Conservation (phyloP, 2,797 vertebrate genomes). For the Schizothorax lantsangensis region DNA sequence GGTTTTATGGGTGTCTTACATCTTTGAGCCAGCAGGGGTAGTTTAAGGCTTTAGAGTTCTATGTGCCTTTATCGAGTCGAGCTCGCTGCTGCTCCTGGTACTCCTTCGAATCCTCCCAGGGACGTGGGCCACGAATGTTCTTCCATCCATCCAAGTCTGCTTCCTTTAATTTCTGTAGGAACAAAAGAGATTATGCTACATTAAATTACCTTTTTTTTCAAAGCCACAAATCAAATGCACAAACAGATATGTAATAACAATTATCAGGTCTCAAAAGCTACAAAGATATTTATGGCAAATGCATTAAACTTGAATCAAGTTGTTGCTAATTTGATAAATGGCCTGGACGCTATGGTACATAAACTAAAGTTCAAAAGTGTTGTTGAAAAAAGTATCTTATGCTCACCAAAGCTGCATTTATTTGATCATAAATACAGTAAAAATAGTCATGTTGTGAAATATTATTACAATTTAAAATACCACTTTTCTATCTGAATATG, state of each 20-base stretch:
- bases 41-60: constrained; percentile 8
- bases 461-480: not conserved
- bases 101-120: constrained; percentile 88
- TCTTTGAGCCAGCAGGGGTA: not conserved
- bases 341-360: not conserved
- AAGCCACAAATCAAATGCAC: not conserved
- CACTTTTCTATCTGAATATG: no score
- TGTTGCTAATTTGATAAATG: not conserved
- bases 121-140: constrained; percentile 94
- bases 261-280: not conserved
- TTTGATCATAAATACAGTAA: not conserved
- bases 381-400: not conserved
- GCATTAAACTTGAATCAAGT: not conserved
- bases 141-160: constrained; percentile 85
- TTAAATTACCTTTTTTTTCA: not conserved
- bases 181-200: constrained; percentile 39
- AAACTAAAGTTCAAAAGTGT: not conserved
- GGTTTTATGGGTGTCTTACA: constrained; percentile 3
- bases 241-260: not conserved
- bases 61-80: constrained; percentile 55
- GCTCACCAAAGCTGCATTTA: not conserved
- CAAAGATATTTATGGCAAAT: not conserved
- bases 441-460: not conserved
- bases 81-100: constrained; percentile 75
- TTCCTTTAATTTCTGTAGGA: constrained; percentile 85